Percentiles rank a stretch among this genome's conserved stretches.
These are phyloP conservation scores for Hystrix cristata DNA, from an alignment of 2,113 vertebrate genomes.

Conservation along the genomic window DNA sequence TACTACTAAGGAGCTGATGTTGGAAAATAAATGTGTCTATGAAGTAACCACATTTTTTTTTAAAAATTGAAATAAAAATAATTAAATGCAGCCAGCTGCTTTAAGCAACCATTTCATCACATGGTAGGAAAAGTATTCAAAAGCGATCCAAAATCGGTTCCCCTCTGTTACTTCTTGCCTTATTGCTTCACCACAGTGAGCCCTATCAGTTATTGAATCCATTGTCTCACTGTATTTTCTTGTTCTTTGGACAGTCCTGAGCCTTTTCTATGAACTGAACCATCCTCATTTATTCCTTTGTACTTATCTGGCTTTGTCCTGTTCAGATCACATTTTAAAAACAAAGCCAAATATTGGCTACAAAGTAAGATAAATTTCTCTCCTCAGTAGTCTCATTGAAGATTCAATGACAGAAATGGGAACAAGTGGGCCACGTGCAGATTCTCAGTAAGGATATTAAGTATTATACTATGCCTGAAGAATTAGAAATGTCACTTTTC, in stretches of 20 bases:
- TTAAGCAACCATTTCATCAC: conserved; percentile 78
- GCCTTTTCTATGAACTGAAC: not conserved
- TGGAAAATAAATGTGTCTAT: conserved; percentile 84
- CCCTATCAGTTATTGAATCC: conserved; percentile 20
- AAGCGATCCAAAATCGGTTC: conserved; percentile 76
- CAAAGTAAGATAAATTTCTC: conserved; percentile 7
- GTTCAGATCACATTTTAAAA: not conserved
- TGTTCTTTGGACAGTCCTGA: not conserved
- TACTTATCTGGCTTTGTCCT: conserved; percentile 21
- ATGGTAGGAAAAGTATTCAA: conserved; percentile 76
- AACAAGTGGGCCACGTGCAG: not conserved
- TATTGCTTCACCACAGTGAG: conserved; percentile 61
- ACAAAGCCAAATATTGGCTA: not conserved
- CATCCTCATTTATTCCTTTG: conserved; percentile 49
- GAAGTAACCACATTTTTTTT: conserved; percentile 81
- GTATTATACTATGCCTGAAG: not conserved
- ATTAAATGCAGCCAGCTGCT: conserved; percentile 80
- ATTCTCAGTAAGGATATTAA: not conserved
- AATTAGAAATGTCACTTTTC: not conserved
- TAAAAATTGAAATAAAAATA: conserved; percentile 84
- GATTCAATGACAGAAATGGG: not conserved
- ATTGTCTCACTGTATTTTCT: conserved; percentile 26
- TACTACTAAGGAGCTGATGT: conserved; percentile 74
- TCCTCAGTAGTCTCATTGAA: not conserved
- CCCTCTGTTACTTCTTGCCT: conserved; percentile 66